Evolutionary conservation across 1,140 invertebrate genomes (phyloP), one percentile per base, ranked within the genome.

Genomic region (Drosophila novamexicana): DNA sequence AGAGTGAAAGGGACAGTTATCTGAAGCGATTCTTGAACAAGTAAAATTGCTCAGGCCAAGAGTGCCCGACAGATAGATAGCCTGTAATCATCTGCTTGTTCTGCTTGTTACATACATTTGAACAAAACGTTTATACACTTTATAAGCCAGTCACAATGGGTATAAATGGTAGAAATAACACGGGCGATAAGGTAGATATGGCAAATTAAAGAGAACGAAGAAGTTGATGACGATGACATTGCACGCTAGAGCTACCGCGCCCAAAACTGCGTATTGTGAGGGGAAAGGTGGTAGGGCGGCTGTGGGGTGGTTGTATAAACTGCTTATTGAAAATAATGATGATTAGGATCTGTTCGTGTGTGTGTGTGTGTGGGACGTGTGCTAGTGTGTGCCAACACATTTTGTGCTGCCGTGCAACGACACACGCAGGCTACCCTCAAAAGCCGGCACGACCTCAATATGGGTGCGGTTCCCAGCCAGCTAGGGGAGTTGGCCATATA

Each of bases 251-350:
- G 6, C 47, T 40, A 54, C 70, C 70, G 64, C 70, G 56, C 64
- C 70, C 56, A 73, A 59, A 61, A 39, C 29, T 14, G 36, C 22
- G 14, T 1, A 7, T 16, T 42, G 6, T n/a, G 40, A 7, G 40
- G n/a, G 8, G 49, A 7, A 34, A 16, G 7, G 36, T 36, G 50
- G n/a, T 8, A 18, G 18, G 29, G 6, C 3, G 44, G 14, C 6
- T 18, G n/a, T n/a, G 22, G 40, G 54, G 37, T 58, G 56, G 12
- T 44, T 58, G 10, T 16, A 44, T 44, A 58, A 58, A 39, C 57
- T 72, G 45, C 39, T 54, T 65, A 72, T 72, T 72, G 69, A 71
- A 42, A 54, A 59, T 52, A 58, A 67, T 66, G 59, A 64, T 64
- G 59, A 69, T 69, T 69, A 69, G 50, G 40, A 68, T 61, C 16